Evolutionary conservation across 2,888 invertebrate species (phyloP), one percentile per base, ranked within the genome.

Genomic region (Drosophila anceps): DNA sequence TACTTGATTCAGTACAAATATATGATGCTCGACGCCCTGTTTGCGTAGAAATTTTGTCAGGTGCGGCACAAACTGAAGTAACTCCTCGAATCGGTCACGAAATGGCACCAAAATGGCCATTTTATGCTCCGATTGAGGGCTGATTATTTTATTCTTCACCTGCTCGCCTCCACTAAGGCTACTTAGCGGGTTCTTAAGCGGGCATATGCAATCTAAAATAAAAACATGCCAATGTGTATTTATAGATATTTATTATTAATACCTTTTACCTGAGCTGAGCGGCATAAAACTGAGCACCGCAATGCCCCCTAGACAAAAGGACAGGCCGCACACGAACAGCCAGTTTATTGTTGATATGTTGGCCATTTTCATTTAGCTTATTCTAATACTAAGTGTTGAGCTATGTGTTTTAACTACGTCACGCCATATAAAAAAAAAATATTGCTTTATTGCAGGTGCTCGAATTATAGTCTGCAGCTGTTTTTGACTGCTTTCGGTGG

Each of bases 71-170:
- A 99, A 99, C 82, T 96, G 95, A 63, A 98, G 92, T n/a, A 99
- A 94, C 93, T 99, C 99, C 87, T 99, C 98, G 92, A 98, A 98
- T 72, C 99, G 94, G 92, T 99, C 98, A 82, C 99, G 94, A 93
- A 97, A 99, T 59, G 99, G 99, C 61, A 99, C 98, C 73, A 99
- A 93, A 66, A 99, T 94, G 53, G 98, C 98, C 87, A 99, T 93
- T 84, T 94, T 94, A 90, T 96, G 95, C 0, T 57, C 46, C 1
- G 75, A 65, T 7, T 20, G n/a, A 0, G 35, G 24, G 8, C 2
- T 41, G n/a, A 68, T 41, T 10, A 43, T 48, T 35, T 80, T 67
- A 5, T 65, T 62, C 8, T 66, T 48, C 20, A 10, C 18, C 9
- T 51, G 70, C 8, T 57, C 62, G 5, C 43, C 37, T 12, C 39